These are phyloP conservation scores for Cebus imitator DNA, from an alignment of 2,113 vertebrate species.

Conservation along the genomic window DNA sequence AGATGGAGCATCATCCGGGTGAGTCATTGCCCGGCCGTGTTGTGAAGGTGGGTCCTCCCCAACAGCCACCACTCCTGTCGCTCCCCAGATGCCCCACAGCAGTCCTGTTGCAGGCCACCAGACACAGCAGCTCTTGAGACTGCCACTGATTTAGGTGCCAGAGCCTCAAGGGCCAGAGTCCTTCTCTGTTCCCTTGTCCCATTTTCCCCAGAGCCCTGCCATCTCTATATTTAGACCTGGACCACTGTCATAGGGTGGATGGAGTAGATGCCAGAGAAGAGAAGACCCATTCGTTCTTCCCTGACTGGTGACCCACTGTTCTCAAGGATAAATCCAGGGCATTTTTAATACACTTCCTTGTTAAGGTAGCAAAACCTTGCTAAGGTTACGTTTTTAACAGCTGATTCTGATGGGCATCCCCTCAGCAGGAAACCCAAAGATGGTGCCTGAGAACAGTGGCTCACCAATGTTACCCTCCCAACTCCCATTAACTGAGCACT, in stretches of 20 bases:
- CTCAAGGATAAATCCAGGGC: not conserved
- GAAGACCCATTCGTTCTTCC: not conserved
- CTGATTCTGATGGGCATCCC: not conserved
- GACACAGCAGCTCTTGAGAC: not conserved
- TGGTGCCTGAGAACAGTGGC: not conserved
- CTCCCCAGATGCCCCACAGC: not conserved
- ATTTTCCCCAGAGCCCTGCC: not conserved
- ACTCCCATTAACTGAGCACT: not conserved
- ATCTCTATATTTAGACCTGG: not conserved
- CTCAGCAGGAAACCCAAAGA: not conserved
- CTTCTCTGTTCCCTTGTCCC: not conserved
- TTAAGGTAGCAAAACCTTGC: not conserved
- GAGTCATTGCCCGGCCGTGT: not conserved
- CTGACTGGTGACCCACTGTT: not conserved
- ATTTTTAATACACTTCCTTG: not conserved
- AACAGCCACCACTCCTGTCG: not conserved
- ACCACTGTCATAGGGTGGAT: fast-evolving
- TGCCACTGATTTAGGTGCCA: not conserved
- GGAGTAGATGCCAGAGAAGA: not conserved
- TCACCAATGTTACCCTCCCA: not conserved
- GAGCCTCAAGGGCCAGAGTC: not conserved
- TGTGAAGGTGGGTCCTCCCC: not conserved
- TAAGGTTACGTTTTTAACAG: not conserved
- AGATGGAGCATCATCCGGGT: fast-evolving
- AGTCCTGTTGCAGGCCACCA: not conserved